phyloP scores from a whole-genome alignment of 1,140 invertebrate species.

The Pristionchus pacificus region DNA sequence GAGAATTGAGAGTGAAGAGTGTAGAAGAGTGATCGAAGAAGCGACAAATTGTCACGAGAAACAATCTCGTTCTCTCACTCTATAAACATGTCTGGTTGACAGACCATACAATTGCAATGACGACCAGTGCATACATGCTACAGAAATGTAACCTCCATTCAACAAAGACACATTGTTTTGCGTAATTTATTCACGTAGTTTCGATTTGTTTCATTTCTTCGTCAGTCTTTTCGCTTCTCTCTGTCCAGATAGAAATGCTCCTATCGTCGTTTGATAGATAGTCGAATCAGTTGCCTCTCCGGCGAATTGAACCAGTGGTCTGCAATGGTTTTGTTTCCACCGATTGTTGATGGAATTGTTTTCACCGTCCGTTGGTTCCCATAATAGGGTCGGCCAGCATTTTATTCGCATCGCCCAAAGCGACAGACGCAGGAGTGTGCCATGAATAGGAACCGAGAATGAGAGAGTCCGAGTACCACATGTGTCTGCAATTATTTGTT shows the following conservation, averaged over 20 bases:
- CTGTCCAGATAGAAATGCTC: constrained; percentile 24
- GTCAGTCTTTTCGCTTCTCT: constrained; percentile 22
- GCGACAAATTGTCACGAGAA: too few relatives aligned
- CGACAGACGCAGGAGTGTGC: constrained; percentile 1
- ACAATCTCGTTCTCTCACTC: too few relatives aligned
- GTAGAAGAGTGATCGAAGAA: too few relatives aligned
- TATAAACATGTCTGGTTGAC: too few relatives aligned
- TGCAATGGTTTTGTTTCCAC: constrained; percentile 3
- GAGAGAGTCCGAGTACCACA: constrained; percentile 16
- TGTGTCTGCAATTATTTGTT: constrained; percentile 14
- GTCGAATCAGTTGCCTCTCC: constrained; percentile 28
- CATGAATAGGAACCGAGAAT: constrained; percentile 18
- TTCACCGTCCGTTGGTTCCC: background rate
- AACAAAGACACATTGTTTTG: too few relatives aligned
- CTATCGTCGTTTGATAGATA: constrained; percentile 36
- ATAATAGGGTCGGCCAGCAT: constrained; percentile 11
- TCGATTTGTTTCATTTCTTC: too few relatives aligned
- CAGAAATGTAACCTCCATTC: too few relatives aligned
- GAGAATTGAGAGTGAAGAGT: too few relatives aligned
- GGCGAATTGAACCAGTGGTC: constrained; percentile 25
- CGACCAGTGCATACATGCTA: too few relatives aligned
- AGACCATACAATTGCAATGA: too few relatives aligned
- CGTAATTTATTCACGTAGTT: too few relatives aligned
- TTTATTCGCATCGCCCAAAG: background rate
- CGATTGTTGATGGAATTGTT: background rate